Base-by-base conservation (phyloP, 1,140 invertebrate species). In the Drosophila baimaii region DNA sequence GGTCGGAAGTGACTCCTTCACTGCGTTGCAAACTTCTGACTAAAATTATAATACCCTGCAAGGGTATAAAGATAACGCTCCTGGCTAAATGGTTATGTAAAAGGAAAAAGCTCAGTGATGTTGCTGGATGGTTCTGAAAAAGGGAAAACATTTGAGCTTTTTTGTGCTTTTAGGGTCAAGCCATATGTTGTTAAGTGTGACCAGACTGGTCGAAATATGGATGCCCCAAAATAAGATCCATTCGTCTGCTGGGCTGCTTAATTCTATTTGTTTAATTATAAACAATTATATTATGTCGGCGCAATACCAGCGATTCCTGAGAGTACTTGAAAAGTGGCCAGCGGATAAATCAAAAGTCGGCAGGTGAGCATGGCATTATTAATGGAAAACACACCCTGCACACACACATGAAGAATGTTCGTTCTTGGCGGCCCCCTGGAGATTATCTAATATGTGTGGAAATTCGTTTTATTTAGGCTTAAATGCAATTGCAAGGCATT, bases 281-380 rank as follows among this genome's bases (percentile, higher is more conserved):
- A 31, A 23, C 29, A 55, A 61, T 23, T 64, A 49, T 44, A 76
- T 31, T 70, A 91, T 95, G 95, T 94, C 94, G 86, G 93, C 93
- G 72, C 93, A 93, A 79, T 96, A 96, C 90, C 95, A 95, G 90
- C 94, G 95, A 91, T 96, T 96, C 91, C 91, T 96, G 21, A 94
- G 94, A 92, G 92, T 97, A 65, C 93, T 97, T 71, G 94, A 96
- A 91, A 95, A 95, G 90, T 97, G 96, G 96, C 96, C 96, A 31
- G 73, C 96, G 29, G 96, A 97, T 92, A 92, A 93, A 77, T 93
- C 93, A 13, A 97, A 97, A 94, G 91, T 92, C 25, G 95, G 95
- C 89, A 95, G 95, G 96, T 96, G 93, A 93, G 90, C 81, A 35
- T 23, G n/a, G 2, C 12, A 56, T 54, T 29, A 29, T 2, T 29